Conservation (phyloP, 2,113 vertebrate genomes). For the Psittacula cyanocephala region DNA sequence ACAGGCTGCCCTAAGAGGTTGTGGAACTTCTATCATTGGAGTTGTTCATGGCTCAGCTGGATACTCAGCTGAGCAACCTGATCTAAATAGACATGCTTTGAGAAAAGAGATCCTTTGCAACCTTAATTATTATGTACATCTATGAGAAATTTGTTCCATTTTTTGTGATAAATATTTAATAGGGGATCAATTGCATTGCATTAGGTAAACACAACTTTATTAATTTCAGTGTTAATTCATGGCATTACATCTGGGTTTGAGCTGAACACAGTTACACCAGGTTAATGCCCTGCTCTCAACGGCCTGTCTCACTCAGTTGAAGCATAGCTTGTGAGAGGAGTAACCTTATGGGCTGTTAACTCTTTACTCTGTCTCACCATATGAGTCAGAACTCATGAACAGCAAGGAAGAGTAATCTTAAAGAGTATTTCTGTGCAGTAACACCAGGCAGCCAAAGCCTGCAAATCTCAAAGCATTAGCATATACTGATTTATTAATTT, state of each 20-base stretch:
- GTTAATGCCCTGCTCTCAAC: background rate
- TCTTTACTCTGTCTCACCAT: rapidly evolving
- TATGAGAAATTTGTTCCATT: background rate
- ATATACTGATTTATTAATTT: background rate
- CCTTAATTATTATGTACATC: background rate
- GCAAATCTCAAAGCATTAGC: background rate
- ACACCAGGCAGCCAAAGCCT: background rate
- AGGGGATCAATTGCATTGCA: background rate
- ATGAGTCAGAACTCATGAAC: background rate
- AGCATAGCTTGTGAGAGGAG: background rate
- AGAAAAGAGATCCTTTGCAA: background rate
- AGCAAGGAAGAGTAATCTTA: background rate
- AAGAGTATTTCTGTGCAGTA: background rate
- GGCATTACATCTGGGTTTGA: background rate
- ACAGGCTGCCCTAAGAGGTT: no score
- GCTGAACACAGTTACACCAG: background rate
- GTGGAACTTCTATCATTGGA: background rate
- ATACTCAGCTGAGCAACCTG: background rate
- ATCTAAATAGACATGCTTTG: background rate
- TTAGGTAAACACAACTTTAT: background rate
- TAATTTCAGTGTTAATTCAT: background rate
- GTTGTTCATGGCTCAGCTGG: background rate
- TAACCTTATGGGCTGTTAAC: background rate
- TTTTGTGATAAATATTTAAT: background rate
- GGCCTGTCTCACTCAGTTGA: background rate